Conservation (phyloP, 2,888 invertebrate species). For the Ectemnius continuus region DNA sequence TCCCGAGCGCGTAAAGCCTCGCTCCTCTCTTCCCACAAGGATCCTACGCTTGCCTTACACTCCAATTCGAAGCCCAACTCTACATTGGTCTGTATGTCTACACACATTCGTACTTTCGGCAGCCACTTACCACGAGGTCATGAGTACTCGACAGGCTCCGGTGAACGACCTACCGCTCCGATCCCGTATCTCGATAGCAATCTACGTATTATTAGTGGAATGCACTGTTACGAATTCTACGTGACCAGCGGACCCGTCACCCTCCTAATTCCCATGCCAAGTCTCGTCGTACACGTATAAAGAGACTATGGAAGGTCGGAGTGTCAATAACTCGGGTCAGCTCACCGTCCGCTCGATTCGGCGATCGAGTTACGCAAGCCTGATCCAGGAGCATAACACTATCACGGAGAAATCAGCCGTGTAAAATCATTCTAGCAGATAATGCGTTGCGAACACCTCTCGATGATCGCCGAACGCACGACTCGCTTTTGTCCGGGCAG, state of each 20-base stretch:
- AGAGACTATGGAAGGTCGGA: constrained; percentile 15
- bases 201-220: not conserved
- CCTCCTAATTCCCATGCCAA: not conserved
- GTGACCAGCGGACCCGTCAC: not conserved
- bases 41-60: no score
- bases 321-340: constrained; percentile 8
- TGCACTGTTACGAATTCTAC: not conserved
- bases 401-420: not conserved
- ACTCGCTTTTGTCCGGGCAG: not conserved
- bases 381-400: constrained; percentile 15
- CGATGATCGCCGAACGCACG: not conserved
- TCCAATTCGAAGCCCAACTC: no score
- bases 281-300: not conserved
- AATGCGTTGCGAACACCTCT: not conserved
- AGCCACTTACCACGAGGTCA: no score
- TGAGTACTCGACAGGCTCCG: no score
- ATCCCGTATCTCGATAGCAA: no score
- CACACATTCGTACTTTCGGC: no score
- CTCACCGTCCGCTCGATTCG: constrained; percentile 29
- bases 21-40: constrained; percentile 19
- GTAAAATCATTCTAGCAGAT: constrained; percentile 13
- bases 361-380: constrained; percentile 25
- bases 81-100: not conserved
- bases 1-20: constrained; percentile 16
- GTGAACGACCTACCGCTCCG: no score